Evolutionary conservation across 1,140 invertebrate species (phyloP).

Genomic region (Dinothrombium tinctorium): DNA sequence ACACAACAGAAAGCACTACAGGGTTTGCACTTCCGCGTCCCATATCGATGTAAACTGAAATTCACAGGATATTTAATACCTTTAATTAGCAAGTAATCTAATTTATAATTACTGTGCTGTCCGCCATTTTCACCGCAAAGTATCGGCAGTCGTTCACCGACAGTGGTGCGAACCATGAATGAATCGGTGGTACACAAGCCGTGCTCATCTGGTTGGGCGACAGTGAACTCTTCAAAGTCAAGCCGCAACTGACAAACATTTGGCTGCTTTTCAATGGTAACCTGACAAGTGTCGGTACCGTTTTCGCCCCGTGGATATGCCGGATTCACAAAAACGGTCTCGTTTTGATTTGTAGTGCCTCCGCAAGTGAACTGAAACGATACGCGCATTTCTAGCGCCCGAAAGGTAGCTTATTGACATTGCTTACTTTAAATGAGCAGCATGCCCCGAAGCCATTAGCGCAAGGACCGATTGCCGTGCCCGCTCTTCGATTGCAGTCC

Average conservation of each 20-base stretch:
- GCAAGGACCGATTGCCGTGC: slow-evolving; percentile 35
- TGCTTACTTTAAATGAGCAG: slow-evolving; percentile 24
- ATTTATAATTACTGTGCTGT: slow-evolving; percentile 44
- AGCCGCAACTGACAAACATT: slow-evolving; percentile 51
- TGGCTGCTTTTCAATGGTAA: slow-evolving; percentile 36
- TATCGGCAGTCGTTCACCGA: slow-evolving; percentile 38
- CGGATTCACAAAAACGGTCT: slow-evolving; percentile 54
- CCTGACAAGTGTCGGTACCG: slow-evolving; percentile 37
- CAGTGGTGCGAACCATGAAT: slow-evolving; percentile 34
- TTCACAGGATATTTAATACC: background rate
- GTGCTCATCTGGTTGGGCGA: slow-evolving; percentile 42
- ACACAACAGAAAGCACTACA: slow-evolving; percentile 38
- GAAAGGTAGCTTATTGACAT: too few relatives aligned
- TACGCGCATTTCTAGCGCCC: too few relatives aligned
- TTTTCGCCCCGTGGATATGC: slow-evolving; percentile 43
- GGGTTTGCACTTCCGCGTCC: slow-evolving; percentile 30
- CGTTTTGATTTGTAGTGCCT: slow-evolving; percentile 43
- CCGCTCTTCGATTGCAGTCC: slow-evolving; percentile 35
- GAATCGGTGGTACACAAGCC: slow-evolving; percentile 43
- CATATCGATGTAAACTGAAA: slow-evolving; percentile 42
- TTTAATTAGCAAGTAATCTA: background rate
- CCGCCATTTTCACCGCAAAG: slow-evolving; percentile 56
- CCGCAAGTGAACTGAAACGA: slow-evolving; percentile 39
- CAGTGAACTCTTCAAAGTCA: slow-evolving; percentile 43
- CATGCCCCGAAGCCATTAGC: slow-evolving; percentile 56